A percentile compares a stretch with the other conserved stretches of the same genome.
phyloP scores from a whole-genome alignment of 2,797 vertebrate genomes.

The Neomorphus geoffroyi region DNA sequence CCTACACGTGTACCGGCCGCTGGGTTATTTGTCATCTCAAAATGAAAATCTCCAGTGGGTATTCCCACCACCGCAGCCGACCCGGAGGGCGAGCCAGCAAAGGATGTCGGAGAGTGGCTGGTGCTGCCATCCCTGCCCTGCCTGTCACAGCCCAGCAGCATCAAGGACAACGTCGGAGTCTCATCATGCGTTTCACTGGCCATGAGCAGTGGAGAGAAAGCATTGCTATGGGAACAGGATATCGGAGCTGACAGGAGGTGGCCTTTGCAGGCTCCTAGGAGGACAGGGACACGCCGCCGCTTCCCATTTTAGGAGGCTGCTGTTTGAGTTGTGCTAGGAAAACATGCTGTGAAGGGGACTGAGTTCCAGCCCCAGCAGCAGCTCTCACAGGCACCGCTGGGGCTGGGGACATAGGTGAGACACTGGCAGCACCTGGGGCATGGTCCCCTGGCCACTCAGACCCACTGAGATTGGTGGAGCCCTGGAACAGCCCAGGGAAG shows the following conservation, averaged over 20 bases:
- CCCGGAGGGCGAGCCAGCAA: background rate
- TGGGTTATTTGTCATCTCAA: background rate
- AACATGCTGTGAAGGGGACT: background rate
- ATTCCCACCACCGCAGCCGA: background rate
- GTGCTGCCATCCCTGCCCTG: background rate
- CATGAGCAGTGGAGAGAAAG: background rate
- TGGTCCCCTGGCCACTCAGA: background rate
- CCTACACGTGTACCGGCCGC: background rate
- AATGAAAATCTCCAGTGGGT: background rate
- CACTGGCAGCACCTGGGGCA: fast-evolving
- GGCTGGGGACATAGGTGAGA: background rate
- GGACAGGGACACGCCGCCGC: fast-evolving
- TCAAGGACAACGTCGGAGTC: background rate
- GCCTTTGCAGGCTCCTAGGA: background rate
- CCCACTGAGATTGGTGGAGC: too few species aligned
- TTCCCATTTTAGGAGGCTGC: background rate
- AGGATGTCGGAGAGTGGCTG: background rate
- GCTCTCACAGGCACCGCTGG: background rate
- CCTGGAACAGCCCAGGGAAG: too few species aligned
- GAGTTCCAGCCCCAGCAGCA: background rate
- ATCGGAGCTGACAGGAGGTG: background rate
- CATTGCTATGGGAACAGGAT: background rate
- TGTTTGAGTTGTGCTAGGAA: background rate
- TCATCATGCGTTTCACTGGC: background rate
- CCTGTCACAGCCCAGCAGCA: background rate